Evolutionary conservation across 2,797 vertebrate species (phyloP).

Genomic region (Acestrorhynchus altus): DNA sequence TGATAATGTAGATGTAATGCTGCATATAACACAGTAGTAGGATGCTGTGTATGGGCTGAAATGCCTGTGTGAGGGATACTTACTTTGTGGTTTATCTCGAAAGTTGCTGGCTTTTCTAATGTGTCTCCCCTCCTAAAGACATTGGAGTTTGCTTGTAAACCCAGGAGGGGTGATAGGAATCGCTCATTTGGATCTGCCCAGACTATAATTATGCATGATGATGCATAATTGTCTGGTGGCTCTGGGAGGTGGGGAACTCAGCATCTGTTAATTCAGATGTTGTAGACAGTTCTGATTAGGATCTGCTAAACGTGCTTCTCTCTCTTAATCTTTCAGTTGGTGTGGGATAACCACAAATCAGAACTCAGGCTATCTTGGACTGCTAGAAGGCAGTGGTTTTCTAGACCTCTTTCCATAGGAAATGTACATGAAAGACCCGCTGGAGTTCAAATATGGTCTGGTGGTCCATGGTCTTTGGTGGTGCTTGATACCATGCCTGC

Average conservation of each 20-base stretch:
- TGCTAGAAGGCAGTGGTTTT: neutral
- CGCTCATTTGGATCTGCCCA: conserved; percentile 53
- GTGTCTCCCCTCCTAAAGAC: neutral
- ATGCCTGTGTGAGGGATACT: too few relatives aligned
- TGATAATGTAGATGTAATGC: too few relatives aligned
- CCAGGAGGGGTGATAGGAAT: conserved; percentile 25
- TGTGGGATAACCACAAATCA: neutral
- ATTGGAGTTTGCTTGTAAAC: conserved; percentile 38
- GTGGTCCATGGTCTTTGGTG: too few relatives aligned
- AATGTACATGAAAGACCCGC: too few relatives aligned
- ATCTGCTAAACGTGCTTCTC: conserved; percentile 9
- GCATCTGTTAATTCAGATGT: conserved; percentile 26
- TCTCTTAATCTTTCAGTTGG: neutral
- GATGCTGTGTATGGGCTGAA: too few relatives aligned
- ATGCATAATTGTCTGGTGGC: conserved; percentile 53
- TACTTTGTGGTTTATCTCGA: neutral
- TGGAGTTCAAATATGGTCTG: too few relatives aligned
- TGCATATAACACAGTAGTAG: neutral
- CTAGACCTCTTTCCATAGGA: too few relatives aligned
- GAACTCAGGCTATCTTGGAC: neutral
- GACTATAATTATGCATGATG: conserved; percentile 58
- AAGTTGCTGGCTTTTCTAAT: neutral
- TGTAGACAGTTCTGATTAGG: conserved; percentile 5
- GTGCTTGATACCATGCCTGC: too few relatives aligned
- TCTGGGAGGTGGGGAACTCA: conserved; percentile 3